These are phyloP conservation scores for Galerucella pusilla DNA, from an alignment of 2,888 invertebrate genomes.

Conservation along the genomic window DNA sequence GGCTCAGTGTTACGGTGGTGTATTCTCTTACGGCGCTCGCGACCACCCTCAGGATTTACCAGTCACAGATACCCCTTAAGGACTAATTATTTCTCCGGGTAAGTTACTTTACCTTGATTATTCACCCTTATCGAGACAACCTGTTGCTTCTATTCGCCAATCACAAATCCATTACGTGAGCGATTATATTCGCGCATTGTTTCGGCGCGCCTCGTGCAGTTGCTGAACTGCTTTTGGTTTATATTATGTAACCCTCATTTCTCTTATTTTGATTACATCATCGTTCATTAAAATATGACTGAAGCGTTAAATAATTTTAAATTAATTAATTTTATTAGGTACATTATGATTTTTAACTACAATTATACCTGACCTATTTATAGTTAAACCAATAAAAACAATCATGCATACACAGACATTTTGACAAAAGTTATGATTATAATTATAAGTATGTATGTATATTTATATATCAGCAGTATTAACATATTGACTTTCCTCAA, in stretches of 20 bases:
- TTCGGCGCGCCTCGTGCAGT: slow-evolving; percentile 59
- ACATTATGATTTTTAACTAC: slow-evolving; percentile 7
- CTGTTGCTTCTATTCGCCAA: slow-evolving; percentile 49
- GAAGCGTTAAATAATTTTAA: slow-evolving; percentile 34
- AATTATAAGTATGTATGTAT: not conserved
- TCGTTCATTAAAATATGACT: slow-evolving; percentile 45
- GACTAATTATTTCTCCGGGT: slow-evolving; percentile 59
- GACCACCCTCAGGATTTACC: slow-evolving; percentile 58
- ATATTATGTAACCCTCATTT: slow-evolving; percentile 55
- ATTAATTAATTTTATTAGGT: slow-evolving; percentile 16
- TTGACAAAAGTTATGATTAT: slow-evolving; percentile 4
- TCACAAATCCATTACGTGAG: slow-evolving; percentile 36
- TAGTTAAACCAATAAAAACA: not conserved
- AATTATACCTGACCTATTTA: slow-evolving; percentile 25
- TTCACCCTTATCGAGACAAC: slow-evolving; percentile 42
- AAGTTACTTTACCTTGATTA: slow-evolving; percentile 45
- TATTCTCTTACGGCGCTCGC: slow-evolving; percentile 58
- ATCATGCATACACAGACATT: not conserved
- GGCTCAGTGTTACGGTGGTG: slow-evolving; percentile 60
- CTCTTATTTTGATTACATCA: slow-evolving; percentile 53
- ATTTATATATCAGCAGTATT: slow-evolving; percentile 8
- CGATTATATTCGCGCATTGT: slow-evolving; percentile 51
- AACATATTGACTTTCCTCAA: slow-evolving; percentile 4
- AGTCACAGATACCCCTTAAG: slow-evolving; percentile 61
- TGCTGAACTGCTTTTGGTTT: slow-evolving; percentile 51